Evolutionary conservation across 1,140 invertebrate species (phyloP).

Genomic region (Homarus americanus): DNA sequence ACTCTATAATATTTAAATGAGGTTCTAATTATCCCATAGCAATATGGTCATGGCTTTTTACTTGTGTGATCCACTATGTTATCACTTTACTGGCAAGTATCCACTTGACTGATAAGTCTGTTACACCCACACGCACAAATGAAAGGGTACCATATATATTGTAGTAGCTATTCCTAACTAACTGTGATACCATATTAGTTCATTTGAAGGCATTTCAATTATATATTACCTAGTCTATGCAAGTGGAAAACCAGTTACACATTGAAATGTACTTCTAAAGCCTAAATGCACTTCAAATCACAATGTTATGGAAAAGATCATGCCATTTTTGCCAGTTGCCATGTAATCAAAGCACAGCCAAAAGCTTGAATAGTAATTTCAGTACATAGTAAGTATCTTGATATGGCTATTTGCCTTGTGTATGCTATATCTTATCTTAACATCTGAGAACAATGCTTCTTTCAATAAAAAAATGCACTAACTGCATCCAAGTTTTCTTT

Average conservation of each 20-base stretch:
- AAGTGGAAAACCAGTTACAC: constrained; percentile 70
- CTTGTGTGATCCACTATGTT: constrained; percentile 5
- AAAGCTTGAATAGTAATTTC: constrained; percentile 49
- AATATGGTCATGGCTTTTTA: background rate
- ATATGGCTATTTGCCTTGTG: constrained; percentile 24
- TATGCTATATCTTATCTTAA: background rate
- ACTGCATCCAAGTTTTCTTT: background rate
- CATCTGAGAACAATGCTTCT: background rate
- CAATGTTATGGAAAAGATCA: constrained; percentile 58
- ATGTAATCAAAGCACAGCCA: constrained; percentile 68
- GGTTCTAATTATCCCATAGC: background rate
- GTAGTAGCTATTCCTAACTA: constrained; percentile 58
- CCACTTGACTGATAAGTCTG: constrained; percentile 2
- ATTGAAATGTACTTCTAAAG: constrained; percentile 56
- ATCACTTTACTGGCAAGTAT: constrained; percentile 19
- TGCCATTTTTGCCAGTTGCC: constrained; percentile 52
- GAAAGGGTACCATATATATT: constrained; percentile 52
- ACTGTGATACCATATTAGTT: constrained; percentile 47
- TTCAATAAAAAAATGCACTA: constrained; percentile 9
- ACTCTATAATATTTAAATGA: background rate
- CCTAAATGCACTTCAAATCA: constrained; percentile 70
- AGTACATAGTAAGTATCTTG: constrained; percentile 5
- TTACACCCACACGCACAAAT: constrained; percentile 39
- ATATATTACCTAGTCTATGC: constrained; percentile 60
- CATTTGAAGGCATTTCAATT: constrained; percentile 67